These are phyloP conservation scores for Amia ocellicauda DNA, from an alignment of 2,113 vertebrate species.

Conservation along the genomic window DNA sequence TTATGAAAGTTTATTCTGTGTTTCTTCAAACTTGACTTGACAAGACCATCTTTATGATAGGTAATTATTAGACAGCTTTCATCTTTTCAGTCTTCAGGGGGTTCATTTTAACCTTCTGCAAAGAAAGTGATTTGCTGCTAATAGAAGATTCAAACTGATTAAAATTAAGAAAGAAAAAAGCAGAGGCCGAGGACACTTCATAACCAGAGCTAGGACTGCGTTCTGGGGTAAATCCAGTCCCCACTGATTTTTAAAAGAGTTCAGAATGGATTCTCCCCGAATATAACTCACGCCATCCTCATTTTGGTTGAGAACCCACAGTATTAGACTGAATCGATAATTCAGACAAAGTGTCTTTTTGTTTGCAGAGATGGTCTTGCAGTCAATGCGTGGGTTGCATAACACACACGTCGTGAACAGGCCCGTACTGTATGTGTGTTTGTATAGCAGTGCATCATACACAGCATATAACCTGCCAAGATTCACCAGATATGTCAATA, in stretches of 20 bases:
- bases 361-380: conserved; percentile 1
- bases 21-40: too few species aligned
- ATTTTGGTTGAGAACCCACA: conserved; percentile 16
- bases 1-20: too few species aligned
- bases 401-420: background rate
- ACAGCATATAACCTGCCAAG: background rate
- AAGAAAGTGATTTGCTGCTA: too few species aligned
- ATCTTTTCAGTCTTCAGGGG: too few species aligned
- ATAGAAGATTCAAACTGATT: too few species aligned
- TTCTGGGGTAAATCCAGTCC: background rate
- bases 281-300: conserved; percentile 14
- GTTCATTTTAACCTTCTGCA: too few species aligned
- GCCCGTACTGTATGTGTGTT: background rate
- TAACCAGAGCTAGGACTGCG: background rate
- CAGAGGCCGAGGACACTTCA: background rate
- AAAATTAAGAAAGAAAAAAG: too few species aligned
- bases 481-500: conserved; percentile 2
- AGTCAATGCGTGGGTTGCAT: conserved; percentile 3
- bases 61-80: too few species aligned
- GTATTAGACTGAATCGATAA: conserved; percentile 26
- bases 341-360: conserved; percentile 17
- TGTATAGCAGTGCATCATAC: background rate
- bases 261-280: background rate
- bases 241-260: background rate
- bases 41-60: too few species aligned